phyloP scores from a whole-genome alignment of 2,888 invertebrate species.

The Caenorhabditis sinica region DNA sequence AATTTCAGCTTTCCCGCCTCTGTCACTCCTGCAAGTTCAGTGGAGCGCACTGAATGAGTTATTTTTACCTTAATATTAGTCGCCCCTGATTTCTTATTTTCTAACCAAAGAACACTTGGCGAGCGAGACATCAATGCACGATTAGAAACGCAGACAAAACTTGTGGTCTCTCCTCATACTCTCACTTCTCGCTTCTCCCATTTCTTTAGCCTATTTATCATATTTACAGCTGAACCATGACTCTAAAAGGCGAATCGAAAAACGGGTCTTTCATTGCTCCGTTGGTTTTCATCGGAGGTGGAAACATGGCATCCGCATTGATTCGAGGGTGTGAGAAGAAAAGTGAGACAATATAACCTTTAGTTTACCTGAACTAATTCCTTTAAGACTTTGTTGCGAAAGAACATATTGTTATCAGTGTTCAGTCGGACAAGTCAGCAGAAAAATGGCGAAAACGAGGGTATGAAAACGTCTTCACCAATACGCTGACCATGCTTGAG shows the following conservation, averaged over 20 bases:
- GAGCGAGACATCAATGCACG: neutral
- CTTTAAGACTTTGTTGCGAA: constrained; percentile 57
- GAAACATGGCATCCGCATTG: constrained; percentile 94
- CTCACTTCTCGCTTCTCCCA: neutral
- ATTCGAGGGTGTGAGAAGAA: constrained; percentile 88
- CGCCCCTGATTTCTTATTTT: neutral
- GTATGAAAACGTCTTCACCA: constrained; percentile 64
- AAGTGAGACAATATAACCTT: constrained; percentile 24
- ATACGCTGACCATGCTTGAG: constrained; percentile 64
- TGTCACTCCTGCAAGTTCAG: neutral
- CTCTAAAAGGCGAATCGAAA: neutral
- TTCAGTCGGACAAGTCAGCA: constrained; percentile 58
- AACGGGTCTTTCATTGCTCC: neutral
- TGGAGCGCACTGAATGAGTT: too few relatives aligned
- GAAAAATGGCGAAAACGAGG: constrained; percentile 61
- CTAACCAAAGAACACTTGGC: neutral
- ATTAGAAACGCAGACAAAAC: constrained; percentile 9
- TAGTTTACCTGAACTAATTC: neutral
- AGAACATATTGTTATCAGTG: constrained; percentile 59
- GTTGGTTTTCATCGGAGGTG: constrained; percentile 90
- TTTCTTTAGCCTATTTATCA: neutral
- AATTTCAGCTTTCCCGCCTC: too few relatives aligned
- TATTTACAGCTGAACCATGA: constrained; percentile 36
- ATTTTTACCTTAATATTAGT: neutral
- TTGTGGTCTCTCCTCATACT: neutral